Evolutionary conservation across 2,888 invertebrate genomes (phyloP), one percentile per base, ranked within the genome.

Genomic region (Xestoiulus laeticollis): DNA sequence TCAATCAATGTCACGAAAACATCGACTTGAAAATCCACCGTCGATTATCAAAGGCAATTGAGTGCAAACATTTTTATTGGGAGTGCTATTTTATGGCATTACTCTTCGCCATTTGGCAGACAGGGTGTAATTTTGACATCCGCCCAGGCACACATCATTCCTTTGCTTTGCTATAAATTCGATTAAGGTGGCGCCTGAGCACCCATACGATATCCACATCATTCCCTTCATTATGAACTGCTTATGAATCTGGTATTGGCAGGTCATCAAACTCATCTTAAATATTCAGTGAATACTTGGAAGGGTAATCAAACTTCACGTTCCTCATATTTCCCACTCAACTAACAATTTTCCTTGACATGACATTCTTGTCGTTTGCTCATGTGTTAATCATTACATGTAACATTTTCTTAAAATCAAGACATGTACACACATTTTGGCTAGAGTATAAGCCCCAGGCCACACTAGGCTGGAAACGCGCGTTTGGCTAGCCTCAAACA

Each of bases 31-130:
- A 68, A 68, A 68, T 68, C 68, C 68, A 12, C 26, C 12, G 68
- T 68, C 68, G 68, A 68, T 68, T 68, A 68, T 68, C 68, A 68
- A 68, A 68, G 68, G 26, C 68, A 68, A 68, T 68, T 68, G 68
- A 68, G 68, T 68, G 68, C 26, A 68, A 68, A 68, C 68, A 68
- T 68, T 68, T 68, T 68, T 68, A 68, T 68, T 12, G 68, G 68
- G 68, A 68, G 68, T 68, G 68, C 68, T 26, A 68, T 68, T 68
- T 68, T 68, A 68, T n/a, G 68, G 26, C 68, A 68, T 68, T 26
- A 68, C 68, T 68, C 26, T 68, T 68, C 68, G 68, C 68, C 68
- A 68, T 68, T 68, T 68, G 68, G 68, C 68, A 26, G 68, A 48
- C 68, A 68, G 68, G 68, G 68, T 68, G 68, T 68, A 68, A 68